Conservation (phyloP, 2,888 invertebrate genomes). For the Leucophenga montana region DNA sequence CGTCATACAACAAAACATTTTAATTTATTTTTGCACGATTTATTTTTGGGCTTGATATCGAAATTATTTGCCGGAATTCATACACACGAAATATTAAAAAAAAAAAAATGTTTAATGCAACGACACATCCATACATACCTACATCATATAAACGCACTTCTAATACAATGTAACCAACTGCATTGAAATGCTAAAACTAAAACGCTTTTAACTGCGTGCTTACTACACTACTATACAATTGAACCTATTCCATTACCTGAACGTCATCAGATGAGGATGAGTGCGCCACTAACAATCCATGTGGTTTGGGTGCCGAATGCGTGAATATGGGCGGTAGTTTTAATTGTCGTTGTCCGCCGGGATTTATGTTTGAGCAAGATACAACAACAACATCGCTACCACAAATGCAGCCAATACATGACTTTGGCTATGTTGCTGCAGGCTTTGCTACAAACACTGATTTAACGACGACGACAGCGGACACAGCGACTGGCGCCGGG, state of each 20-base stretch:
- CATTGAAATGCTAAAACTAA: conserved; percentile 36
- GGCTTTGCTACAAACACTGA: neutral
- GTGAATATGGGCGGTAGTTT: conserved; percentile 84
- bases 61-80: conserved; percentile 29
- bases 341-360: conserved; percentile 82
- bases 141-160: conserved; percentile 47
- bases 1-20: conserved; percentile 35
- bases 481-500: conserved; percentile 67
- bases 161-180: conserved; percentile 46
- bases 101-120: conserved; percentile 23
- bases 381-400: conserved; percentile 37
- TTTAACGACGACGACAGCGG: conserved; percentile 35
- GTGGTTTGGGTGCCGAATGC: conserved; percentile 82
- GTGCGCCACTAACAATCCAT: conserved; percentile 79
- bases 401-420: conserved; percentile 29
- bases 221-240: conserved; percentile 25
- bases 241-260: neutral
- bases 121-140: conserved; percentile 39
- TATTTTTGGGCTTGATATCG: conserved; percentile 30
- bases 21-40: conserved; percentile 40
- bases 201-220: conserved; percentile 27
- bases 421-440: conserved; percentile 3
- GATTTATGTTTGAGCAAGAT: conserved; percentile 77
- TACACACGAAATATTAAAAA: conserved; percentile 34
- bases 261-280: conserved; percentile 80